Base-by-base conservation (phyloP, 1,140 invertebrate genomes). In the Euwallacea similis region DNA sequence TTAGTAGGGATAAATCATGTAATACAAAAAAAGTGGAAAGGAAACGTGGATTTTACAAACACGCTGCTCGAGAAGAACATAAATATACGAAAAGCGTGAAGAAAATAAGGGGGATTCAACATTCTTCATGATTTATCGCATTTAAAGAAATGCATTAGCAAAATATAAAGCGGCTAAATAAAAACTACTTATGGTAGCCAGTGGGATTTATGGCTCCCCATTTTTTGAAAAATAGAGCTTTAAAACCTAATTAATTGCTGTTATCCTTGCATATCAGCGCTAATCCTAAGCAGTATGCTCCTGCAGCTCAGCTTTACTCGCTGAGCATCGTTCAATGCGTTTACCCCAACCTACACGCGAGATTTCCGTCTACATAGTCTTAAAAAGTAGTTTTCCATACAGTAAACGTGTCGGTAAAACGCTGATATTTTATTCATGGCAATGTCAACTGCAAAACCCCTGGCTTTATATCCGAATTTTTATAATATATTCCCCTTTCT, bases 91-190 rank as follows among this genome's bases (percentile, higher is more conserved):
- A 63, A 63, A 42, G 61, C 61, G 43, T 42, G 61, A 44, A 63
- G 10, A 55, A 66, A 64, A 42, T 55, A 66, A 53, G 41, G 64
- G 64, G 50, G 41, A 54, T 10, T 7, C 15, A 53, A 55, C 50
- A n/a, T 55, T 56, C 11, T 54, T 33, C 47, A 50, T 16, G 64
- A 66, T 66, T 55, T 55, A 66, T 55, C 11, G 53, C 15, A 41
- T 54, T 55, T 66, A 15, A 66, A 55, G 64, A 56, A 56, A 47
- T 66, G 53, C 64, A 66, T 55, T 55, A 66, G 47, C 41, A 55
- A 42, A 64, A 66, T 66, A 56, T 66, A 66, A 54, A 66, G 47
- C 46, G 15, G 61, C 61, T 16, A 63, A 63, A 63, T 63, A 63
- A 63, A 63, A 63, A 16, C 61, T 42, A 63, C 46, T 50, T 50